A percentile compares a stretch with the other conserved stretches of the same genome.
Conservation (phyloP, 64 coral and sea anemone genomes). For the Porites lutea region DNA sequence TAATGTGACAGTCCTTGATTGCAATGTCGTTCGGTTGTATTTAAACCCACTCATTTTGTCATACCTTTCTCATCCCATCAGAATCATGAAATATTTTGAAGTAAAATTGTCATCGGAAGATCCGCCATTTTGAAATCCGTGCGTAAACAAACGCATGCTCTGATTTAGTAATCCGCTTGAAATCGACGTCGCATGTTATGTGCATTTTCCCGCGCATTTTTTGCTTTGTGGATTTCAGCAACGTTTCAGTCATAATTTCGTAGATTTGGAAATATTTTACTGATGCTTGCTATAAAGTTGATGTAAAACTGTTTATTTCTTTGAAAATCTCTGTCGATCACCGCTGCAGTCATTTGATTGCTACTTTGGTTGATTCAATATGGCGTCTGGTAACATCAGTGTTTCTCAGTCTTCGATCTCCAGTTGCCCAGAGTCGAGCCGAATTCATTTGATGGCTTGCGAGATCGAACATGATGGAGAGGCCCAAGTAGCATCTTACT, state of each 20-base stretch:
- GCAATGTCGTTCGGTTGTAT: background rate
- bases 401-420: slow-evolving; percentile 19
- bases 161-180: background rate
- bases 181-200: background rate
- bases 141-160: slow-evolving; percentile 23
- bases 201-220: background rate
- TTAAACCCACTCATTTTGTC: background rate
- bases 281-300: background rate
- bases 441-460: slow-evolving; percentile 88
- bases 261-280: background rate
- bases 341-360: background rate
- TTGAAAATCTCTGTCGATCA: background rate
- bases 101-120: background rate
- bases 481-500: slow-evolving; percentile 59
- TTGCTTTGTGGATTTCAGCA: background rate
- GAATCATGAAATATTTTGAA: background rate
- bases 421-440: slow-evolving; percentile 35
- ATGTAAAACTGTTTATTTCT: background rate
- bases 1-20: background rate
- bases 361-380: background rate
- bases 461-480: slow-evolving; percentile 81
- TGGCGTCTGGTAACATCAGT: slow-evolving; percentile 11
- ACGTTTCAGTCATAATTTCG: background rate
- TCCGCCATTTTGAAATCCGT: slow-evolving; percentile 15
- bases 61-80: slow-evolving; percentile 47